Base-by-base conservation (phyloP, 1,140 invertebrate genomes). In the Drosophila triauraria region DNA sequence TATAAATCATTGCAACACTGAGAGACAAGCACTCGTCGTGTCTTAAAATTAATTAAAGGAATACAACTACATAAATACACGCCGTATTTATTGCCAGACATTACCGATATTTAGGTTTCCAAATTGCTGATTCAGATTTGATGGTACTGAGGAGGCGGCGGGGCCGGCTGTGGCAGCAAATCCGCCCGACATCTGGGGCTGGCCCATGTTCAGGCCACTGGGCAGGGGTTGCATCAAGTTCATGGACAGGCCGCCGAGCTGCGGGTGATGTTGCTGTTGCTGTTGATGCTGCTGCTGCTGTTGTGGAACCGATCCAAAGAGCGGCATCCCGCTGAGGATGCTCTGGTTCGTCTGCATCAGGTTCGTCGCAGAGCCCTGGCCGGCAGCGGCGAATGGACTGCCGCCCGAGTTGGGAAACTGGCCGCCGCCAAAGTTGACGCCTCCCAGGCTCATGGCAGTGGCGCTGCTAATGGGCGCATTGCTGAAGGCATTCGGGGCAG, bases 21-120 rank as follows among this genome's bases (percentile, higher is more conserved):
- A 72, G 69, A 70, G 70, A 74, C 70, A 40, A 60, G 42, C 67
- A 72, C 67, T 59, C 48, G 63, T 43, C 40, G 67, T 74, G 53
- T 72, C 70, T 74, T 74, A 74, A 64, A 50, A 79, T 65, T 82
- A 78, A 61, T 75, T 76, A 82, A 82, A 72, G 82, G 78, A 78
- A 80, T 84, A 78, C 77, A 80, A 50, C 68, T 74, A 74, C 30
- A 72, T 72, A 74, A 74, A 74, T 74, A 74, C 70, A 43, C 38
- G 7, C 17, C 27, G 70, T 60, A 72, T 86, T 91, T 92, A 93
- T 90, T 93, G 92, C 92, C 92, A 93, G 71, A 93, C 92, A 91
- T 93, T 93, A 23, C 92, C 92, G 53, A 93, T 91, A 82, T 93
- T 93, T 58, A 93, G 80, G 67, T 93, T 93, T 27, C 92, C 92